Evolutionary conservation across 1,140 invertebrate genomes (phyloP).

Genomic region (Trissolcus basalis): DNA sequence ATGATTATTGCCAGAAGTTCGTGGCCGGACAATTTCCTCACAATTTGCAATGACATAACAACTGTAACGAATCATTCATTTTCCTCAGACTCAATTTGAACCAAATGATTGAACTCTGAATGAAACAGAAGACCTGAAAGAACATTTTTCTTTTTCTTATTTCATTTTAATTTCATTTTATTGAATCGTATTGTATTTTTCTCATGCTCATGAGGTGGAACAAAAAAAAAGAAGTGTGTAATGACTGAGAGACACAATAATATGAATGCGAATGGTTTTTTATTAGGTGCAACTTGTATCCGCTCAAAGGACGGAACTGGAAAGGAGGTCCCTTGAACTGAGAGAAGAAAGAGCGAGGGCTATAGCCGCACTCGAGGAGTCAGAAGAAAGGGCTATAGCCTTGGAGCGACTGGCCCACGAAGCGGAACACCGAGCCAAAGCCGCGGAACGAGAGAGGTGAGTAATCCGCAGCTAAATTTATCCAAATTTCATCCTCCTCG

Average conservation of each 20-base stretch:
- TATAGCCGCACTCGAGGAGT: conserved; percentile 88
- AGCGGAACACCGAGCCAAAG: conserved; percentile 80
- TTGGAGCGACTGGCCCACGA: conserved; percentile 90
- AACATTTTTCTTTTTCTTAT: too few species aligned
- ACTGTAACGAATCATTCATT: background rate
- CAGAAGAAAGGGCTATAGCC: conserved; percentile 89
- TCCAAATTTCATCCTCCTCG: conserved; percentile 41
- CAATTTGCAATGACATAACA: conserved; percentile 1
- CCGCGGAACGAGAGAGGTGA: conserved; percentile 76
- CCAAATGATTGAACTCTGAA: too few species aligned
- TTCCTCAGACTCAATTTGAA: background rate
- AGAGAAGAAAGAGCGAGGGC: conserved; percentile 87
- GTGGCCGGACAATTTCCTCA: background rate
- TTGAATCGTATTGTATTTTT: conserved; percentile 21
- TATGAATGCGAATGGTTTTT: conserved; percentile 25
- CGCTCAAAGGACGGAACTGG: conserved; percentile 89
- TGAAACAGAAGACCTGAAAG: too few species aligned
- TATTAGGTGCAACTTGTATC: conserved; percentile 85
- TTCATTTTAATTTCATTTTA: conserved; percentile 13
- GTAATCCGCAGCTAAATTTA: conserved; percentile 32
- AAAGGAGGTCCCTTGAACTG: conserved; percentile 84
- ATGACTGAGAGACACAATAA: conserved; percentile 1
- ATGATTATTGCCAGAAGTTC: too few species aligned
- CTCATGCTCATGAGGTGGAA: conserved; percentile 2
- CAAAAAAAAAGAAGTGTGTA: conserved; percentile 1